Evolutionary conservation across 2,888 invertebrate species (phyloP).

Genomic region (Mystacides longicornis): DNA sequence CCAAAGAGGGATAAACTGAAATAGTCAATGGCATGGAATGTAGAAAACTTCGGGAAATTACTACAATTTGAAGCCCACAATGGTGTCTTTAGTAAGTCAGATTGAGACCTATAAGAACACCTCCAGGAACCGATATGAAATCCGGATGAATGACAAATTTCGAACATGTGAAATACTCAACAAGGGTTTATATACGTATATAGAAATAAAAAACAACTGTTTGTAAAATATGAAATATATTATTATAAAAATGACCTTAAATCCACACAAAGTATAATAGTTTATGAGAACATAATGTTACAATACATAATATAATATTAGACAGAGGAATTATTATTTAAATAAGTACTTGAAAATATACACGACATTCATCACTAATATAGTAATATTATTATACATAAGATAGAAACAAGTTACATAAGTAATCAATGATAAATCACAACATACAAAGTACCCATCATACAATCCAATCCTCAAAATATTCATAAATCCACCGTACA

Average conservation of each 20-base stretch:
- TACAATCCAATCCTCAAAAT: no score
- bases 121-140: no score
- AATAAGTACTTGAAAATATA: neutral
- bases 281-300: neutral
- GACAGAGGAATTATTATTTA: neutral
- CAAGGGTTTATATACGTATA: no score
- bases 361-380: neutral
- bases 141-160: no score
- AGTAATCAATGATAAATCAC: neutral
- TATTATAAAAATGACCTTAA: slow-evolving; percentile 22
- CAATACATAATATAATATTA: neutral
- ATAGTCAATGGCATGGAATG: no score
- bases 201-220: slow-evolving; percentile 20
- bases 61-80: no score
- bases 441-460: neutral
- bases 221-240: slow-evolving; percentile 25
- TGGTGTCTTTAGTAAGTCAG: no score
- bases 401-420: neutral
- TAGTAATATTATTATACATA: neutral
- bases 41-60: no score
- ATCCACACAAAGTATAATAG: slow-evolving; percentile 1
- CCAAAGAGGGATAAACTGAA: no score
- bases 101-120: no score
- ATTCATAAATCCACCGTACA: no score
- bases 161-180: no score